These are phyloP conservation scores for Caradrina clavipalpis DNA, from an alignment of 2,888 invertebrate species.

Conservation along the genomic window DNA sequence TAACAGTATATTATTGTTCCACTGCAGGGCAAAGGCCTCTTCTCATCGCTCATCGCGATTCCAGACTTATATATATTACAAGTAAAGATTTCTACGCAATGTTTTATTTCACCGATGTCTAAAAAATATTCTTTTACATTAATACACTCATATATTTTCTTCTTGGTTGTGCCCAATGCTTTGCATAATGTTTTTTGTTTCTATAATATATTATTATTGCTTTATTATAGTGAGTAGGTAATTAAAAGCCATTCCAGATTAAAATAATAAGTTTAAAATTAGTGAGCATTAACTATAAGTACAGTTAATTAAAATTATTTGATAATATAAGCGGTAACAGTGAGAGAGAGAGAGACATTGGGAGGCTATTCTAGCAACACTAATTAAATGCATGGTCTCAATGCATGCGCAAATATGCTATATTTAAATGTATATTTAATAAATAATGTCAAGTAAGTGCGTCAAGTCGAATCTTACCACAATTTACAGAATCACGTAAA, in stretches of 20 bases:
- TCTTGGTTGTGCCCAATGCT: constrained; percentile 5
- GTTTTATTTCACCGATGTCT: no score
- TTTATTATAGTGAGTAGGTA: neutral
- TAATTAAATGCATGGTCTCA: neutral
- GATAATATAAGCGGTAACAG: neutral
- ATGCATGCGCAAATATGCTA: neutral
- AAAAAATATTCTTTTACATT: no score
- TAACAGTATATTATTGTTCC: neutral
- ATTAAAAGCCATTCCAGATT: constrained; percentile 35
- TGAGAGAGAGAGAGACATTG: no score
- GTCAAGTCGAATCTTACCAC: neutral
- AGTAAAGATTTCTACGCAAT: no score
- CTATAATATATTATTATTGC: neutral
- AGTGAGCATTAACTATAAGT: constrained; percentile 19
- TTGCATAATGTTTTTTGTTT: neutral
- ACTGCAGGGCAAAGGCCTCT: no score
- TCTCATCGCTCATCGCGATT: no score
- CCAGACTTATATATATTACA: no score
- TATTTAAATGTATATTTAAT: neutral
- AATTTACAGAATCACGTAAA: neutral
- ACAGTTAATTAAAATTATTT: constrained; percentile 21
- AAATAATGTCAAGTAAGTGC: neutral
- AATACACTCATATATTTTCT: neutral
- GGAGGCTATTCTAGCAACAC: no score
- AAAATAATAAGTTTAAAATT: constrained; percentile 7